phyloP scores from a whole-genome alignment of 2,113 vertebrate genomes.

The Corvus cornix region DNA sequence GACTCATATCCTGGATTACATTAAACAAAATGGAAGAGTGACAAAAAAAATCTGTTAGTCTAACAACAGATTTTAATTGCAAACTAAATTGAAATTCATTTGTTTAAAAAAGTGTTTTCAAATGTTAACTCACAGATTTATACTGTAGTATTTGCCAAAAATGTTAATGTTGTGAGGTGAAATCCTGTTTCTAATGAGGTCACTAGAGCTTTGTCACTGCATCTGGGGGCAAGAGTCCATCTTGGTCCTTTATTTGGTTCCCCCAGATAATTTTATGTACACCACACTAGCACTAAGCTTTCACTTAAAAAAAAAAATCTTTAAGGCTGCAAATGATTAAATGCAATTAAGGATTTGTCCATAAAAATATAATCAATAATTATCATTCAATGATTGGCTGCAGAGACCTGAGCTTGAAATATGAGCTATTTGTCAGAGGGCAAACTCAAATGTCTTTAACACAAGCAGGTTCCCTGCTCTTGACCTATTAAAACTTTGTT shows the following conservation, averaged over 20 bases:
- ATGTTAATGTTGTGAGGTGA: slow-evolving; percentile 36
- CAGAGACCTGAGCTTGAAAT: slow-evolving; percentile 28
- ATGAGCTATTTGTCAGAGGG: slow-evolving; percentile 42
- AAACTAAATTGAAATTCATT: slow-evolving; percentile 67
- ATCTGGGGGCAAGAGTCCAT: neutral
- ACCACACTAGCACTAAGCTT: neutral
- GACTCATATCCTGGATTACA: slow-evolving; percentile 56
- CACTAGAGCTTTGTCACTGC: slow-evolving; percentile 38
- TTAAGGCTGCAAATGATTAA: slow-evolving; percentile 31
- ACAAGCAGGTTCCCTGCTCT: slow-evolving; percentile 57
- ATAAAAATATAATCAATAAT: slow-evolving; percentile 45
- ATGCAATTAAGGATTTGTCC: slow-evolving; percentile 37
- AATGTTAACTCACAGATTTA: slow-evolving; percentile 48
- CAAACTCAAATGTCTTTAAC: slow-evolving; percentile 38
- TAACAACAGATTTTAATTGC: slow-evolving; percentile 69
- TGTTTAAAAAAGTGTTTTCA: slow-evolving; percentile 66
- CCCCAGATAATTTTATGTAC: neutral
- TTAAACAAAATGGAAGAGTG: slow-evolving; percentile 67
- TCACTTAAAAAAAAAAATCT: neutral
- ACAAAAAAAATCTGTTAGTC: slow-evolving; percentile 69
- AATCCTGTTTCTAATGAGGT: slow-evolving; percentile 43
- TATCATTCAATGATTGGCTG: slow-evolving; percentile 50
- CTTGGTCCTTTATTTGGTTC: neutral
- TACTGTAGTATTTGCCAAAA: slow-evolving; percentile 44
- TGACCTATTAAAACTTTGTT: slow-evolving; percentile 82